A percentile compares a stretch with the other conserved stretches of the same genome.
These are phyloP conservation scores for Perccottus glenii DNA, from an alignment of 2,113 vertebrate genomes.

Conservation along the genomic window DNA sequence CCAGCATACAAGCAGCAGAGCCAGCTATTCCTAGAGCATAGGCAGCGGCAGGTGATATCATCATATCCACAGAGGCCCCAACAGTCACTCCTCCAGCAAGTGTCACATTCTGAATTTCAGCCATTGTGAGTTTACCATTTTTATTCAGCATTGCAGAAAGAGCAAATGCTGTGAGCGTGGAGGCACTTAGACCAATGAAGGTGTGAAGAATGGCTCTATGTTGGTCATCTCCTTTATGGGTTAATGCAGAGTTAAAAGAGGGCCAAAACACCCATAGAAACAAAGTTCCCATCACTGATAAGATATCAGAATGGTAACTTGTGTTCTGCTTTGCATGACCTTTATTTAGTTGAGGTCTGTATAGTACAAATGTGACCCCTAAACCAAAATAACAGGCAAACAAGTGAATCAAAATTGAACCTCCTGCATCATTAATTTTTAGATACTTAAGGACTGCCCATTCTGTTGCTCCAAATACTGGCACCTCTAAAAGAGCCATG, in stretches of 20 bases:
- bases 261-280: conserved; percentile 91
- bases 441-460: conserved; percentile 78
- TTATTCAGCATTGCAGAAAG: conserved; percentile 80
- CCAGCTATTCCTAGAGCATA: conserved; percentile 82
- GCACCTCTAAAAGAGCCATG: conserved; percentile 83
- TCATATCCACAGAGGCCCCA: conserved; percentile 80
- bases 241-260: conserved; percentile 82
- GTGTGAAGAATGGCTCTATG: conserved; percentile 85
- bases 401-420: conserved; percentile 84
- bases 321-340: conserved; percentile 77
- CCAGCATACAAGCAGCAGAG: conserved; percentile 76
- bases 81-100: conserved; percentile 85
- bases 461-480: conserved; percentile 77
- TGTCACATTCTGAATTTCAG: conserved; percentile 85
- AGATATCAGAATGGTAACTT: conserved; percentile 79
- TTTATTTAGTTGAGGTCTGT: conserved; percentile 54
- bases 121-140: conserved; percentile 77
- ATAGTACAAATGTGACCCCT: conserved; percentile 80
- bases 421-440: conserved; percentile 82
- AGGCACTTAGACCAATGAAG: conserved; percentile 81
- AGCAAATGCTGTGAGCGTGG: conserved; percentile 79
- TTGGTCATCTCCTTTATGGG: conserved; percentile 79
- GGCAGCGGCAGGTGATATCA: conserved; percentile 75
- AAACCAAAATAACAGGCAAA: conserved; percentile 89
- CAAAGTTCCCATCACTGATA: conserved; percentile 81